phyloP scores from a whole-genome alignment of 1,140 invertebrate species.

The Drosophila truncata region DNA sequence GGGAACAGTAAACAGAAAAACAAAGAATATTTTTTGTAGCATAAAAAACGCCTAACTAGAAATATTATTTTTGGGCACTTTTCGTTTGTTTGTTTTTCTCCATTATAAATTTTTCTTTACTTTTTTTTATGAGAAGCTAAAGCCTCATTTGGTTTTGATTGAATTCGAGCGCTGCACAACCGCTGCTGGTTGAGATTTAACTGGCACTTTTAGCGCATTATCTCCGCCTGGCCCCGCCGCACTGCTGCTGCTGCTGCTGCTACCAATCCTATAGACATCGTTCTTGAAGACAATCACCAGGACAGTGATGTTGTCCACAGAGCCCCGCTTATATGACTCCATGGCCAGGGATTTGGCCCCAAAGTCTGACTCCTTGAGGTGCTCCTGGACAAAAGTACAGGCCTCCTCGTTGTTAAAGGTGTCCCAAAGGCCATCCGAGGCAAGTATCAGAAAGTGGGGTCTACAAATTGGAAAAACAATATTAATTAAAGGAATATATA shows the following conservation, averaged over 20 bases:
- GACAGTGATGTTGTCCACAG: slow-evolving; percentile 98
- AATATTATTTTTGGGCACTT: slow-evolving; percentile 59
- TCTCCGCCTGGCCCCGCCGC: slow-evolving; percentile 11
- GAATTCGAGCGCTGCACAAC: slow-evolving; percentile 69
- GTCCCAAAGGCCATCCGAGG: slow-evolving; percentile 98
- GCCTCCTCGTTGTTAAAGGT: slow-evolving; percentile 98
- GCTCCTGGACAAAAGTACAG: slow-evolving; percentile 93
- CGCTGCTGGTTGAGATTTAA: slow-evolving; percentile 44
- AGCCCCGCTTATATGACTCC: slow-evolving; percentile 96
- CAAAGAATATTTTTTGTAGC: slow-evolving; percentile 34
- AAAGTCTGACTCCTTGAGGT: slow-evolving; percentile 93
- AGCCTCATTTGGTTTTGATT: slow-evolving; percentile 70
- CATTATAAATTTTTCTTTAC: not conserved
- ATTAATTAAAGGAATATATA: not conserved
- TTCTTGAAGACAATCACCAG: slow-evolving; percentile 94
- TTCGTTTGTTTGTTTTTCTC: slow-evolving; percentile 36
- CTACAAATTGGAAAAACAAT: slow-evolving; percentile 36
- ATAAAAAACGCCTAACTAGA: slow-evolving; percentile 42
- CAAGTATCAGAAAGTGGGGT: slow-evolving; percentile 95
- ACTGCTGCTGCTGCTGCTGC: slow-evolving; percentile 10
- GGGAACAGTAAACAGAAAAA: slow-evolving; percentile 32
- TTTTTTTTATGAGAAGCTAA: slow-evolving; percentile 12
- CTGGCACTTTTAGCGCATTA: slow-evolving; percentile 28
- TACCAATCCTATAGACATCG: slow-evolving; percentile 77
- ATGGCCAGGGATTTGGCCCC: slow-evolving; percentile 95